Evolutionary conservation across 2,113 vertebrate genomes (phyloP).

Genomic region (Microcebus murinus): DNA sequence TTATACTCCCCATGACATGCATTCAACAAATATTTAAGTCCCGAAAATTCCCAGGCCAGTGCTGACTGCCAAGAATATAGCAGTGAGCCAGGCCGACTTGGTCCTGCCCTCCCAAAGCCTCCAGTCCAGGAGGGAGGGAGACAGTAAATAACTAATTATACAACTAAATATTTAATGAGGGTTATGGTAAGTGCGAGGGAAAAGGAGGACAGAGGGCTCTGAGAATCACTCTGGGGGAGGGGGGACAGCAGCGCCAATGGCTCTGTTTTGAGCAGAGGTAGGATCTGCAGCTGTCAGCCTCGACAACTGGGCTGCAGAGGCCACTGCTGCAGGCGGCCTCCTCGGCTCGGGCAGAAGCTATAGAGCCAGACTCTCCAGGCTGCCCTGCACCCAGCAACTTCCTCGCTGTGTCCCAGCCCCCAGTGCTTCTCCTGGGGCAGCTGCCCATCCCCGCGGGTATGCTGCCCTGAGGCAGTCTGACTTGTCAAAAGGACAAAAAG

Average conservation of each 20-base stretch:
- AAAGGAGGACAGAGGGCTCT: not conserved
- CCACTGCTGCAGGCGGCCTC: not conserved
- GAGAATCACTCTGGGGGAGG: not conserved
- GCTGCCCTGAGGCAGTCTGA: not conserved
- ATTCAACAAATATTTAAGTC: constrained; percentile 60
- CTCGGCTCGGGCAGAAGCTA: not conserved
- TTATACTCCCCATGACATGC: constrained; percentile 29
- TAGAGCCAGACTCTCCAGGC: not conserved
- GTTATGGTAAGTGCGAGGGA: not conserved
- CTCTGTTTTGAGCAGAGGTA: not conserved
- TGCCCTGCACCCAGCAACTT: not conserved
- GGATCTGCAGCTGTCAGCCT: not conserved
- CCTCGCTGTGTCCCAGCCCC: not conserved
- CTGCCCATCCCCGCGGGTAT: not conserved
- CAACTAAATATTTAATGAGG: constrained; percentile 40
- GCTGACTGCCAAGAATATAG: not conserved
- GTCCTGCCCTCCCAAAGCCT: constrained; percentile 62
- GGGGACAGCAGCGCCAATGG: not conserved
- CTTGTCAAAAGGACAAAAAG: constrained; percentile 36
- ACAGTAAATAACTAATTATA: constrained; percentile 51
- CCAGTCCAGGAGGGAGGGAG: constrained; percentile 29
- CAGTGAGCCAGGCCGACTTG: not conserved
- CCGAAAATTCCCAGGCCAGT: constrained; percentile 46
- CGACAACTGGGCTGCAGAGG: not conserved
- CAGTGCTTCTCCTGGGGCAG: not conserved